These are phyloP conservation scores for Euphonia xanthogaster DNA, from an alignment of 2,797 vertebrate species.

Conservation along the genomic window DNA sequence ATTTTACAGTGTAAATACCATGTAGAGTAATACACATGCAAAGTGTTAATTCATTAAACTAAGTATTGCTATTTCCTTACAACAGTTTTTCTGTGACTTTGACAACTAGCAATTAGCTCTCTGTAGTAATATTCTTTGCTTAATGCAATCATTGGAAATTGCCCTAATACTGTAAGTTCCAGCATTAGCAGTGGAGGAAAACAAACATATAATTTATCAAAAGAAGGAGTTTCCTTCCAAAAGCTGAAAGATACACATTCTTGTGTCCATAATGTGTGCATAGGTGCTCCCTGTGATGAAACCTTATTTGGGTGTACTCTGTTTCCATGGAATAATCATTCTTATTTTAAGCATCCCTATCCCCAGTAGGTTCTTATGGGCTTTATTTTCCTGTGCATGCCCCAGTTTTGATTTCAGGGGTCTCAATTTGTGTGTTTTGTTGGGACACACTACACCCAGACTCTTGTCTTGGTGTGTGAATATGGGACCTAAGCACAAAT, in stretches of 20 bases:
- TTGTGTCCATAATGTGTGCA: background rate
- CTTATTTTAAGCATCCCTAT: constrained; percentile 51
- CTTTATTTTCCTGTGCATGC: background rate
- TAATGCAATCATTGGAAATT: constrained; percentile 62
- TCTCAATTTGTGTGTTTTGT: background rate
- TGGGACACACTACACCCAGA: background rate
- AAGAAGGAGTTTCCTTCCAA: constrained; percentile 38
- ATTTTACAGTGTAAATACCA: constrained; percentile 65
- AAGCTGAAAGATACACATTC: background rate
- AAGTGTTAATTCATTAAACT: constrained; percentile 58
- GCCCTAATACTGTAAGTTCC: constrained; percentile 47
- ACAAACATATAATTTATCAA: constrained; percentile 67
- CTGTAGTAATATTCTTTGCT: constrained; percentile 33
- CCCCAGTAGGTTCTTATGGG: background rate
- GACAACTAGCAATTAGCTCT: constrained; percentile 66
- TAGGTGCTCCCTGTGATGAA: background rate
- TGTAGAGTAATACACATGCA: constrained; percentile 5
- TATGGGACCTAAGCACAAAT: background rate
- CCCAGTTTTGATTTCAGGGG: background rate
- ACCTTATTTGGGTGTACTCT: background rate
- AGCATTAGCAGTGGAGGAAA: constrained; percentile 34
- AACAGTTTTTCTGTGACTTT: constrained; percentile 35
- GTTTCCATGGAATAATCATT: constrained; percentile 16
- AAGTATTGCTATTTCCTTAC: constrained; percentile 26
- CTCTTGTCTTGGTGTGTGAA: background rate